These are phyloP conservation scores for Chlorospingus semifuscus DNA, from an alignment of 2,797 vertebrate genomes.

Conservation along the genomic window DNA sequence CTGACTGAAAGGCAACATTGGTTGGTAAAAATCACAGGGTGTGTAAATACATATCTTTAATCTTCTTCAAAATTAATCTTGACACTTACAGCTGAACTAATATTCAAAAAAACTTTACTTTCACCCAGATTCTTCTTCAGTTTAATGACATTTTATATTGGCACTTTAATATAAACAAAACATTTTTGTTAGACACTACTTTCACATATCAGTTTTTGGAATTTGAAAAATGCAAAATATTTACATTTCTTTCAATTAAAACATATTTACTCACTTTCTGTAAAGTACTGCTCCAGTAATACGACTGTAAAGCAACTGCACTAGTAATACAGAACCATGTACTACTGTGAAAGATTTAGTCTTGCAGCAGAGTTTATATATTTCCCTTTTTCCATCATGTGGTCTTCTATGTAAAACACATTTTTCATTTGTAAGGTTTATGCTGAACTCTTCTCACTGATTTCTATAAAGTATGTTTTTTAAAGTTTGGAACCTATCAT, in stretches of 20 bases:
- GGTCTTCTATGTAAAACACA: neutral
- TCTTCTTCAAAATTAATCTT: neutral
- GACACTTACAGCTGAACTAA: neutral
- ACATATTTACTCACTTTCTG: neutral
- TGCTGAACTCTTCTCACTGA: neutral
- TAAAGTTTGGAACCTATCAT: constrained; percentile 40
- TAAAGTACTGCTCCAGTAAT: neutral
- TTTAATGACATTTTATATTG: neutral
- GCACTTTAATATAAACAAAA: neutral
- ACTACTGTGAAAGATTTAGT: neutral
- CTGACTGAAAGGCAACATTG: neutral
- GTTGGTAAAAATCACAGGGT: neutral
- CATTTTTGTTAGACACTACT: neutral
- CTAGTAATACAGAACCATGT: neutral
- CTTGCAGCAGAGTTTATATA: neutral
- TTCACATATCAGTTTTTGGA: neutral
- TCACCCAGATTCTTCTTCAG: neutral
- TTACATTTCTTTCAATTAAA: neutral
- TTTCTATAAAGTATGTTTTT: neutral
- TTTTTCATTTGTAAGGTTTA: neutral
- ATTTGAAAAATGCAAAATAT: neutral
- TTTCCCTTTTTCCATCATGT: neutral
- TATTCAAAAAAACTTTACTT: neutral
- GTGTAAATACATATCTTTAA: neutral
- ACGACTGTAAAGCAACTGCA: rapidly evolving